Evolutionary conservation across 2,113 vertebrate species (phyloP), one percentile per base, ranked within the genome.

Genomic region (Indicator maculatus): DNA sequence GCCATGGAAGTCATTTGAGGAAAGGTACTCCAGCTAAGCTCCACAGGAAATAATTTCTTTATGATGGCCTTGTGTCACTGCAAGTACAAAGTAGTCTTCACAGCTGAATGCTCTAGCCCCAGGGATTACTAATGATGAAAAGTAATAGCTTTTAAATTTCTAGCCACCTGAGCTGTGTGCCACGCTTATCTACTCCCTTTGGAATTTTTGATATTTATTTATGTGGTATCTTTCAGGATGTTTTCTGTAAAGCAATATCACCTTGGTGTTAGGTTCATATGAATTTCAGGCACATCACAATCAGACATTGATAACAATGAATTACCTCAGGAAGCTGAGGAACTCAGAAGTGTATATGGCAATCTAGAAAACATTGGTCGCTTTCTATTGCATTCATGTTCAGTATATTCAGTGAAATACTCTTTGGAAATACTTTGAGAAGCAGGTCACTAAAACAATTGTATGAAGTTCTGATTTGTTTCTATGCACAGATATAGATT

Each of bases 61-160:
- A 80, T 83, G 85, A 89, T 91, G 91, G 95, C 93, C 95, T 91
- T 95, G 71, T 91, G 91, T 71, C 89, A 88, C 52, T 67, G 67
- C 71, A 82, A 91, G 83, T 73, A 83, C 85, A 91, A 89, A 89
- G 87, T 79, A 86, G 33, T 50, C 87, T 95, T 95, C 94, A 95
- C 91, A 93, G 89, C 52, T 93, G 95, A 96, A 67, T 91, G 75
- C 87, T 86, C 33, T 45, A 89, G 85, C 94, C 93, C 85, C 3
- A 2, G 91, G 87, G 93, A 95, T 78, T 93, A 60, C 87, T 95
- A 95, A 95, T 93, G 86, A 95, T 81, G 82, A 83, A 93, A 95
- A 78, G 78, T 89, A 95, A 96, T 75, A 93, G 82, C 91, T 93
- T 94, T 89, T 88, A 93, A 93, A 95, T 60, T 83, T 66, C 89